These are phyloP conservation scores for Sebastes alutus DNA, from an alignment of 2,797 vertebrate species.

Conservation along the genomic window DNA sequence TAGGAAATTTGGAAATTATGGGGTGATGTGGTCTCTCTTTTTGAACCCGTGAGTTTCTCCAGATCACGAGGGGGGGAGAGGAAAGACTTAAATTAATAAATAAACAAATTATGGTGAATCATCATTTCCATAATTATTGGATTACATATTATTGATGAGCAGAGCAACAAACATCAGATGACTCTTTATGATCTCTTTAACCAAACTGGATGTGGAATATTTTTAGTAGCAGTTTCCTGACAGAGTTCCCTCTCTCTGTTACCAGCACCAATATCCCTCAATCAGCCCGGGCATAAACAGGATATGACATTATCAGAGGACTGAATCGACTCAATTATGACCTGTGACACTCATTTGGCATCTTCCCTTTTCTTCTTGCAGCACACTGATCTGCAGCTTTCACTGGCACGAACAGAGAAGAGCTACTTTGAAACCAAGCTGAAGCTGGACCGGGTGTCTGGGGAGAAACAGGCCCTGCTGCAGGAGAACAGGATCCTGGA, in stretches of 20 bases:
- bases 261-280: not conserved
- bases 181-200: not conserved
- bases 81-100: not conserved
- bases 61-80: too few species aligned
- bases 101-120: not conserved
- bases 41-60: too few species aligned
- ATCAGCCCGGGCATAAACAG: not conserved
- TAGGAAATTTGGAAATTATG: too few species aligned
- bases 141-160: not conserved
- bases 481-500: slow-evolving; percentile 74
- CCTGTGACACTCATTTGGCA: not conserved
- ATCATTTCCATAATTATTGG: not conserved
- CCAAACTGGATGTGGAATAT: not conserved
- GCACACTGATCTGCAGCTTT: slow-evolving; percentile 74
- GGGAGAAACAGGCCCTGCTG: slow-evolving; percentile 74
- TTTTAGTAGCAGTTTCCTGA: not conserved
- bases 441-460: slow-evolving; percentile 76
- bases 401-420: slow-evolving; percentile 74
- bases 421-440: slow-evolving; percentile 80
- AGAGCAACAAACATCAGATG: not conserved
- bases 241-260: not conserved
- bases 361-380: slow-evolving; percentile 9
- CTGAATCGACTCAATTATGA: not conserved
- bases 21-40: too few species aligned
- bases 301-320: not conserved